Evolutionary conservation across 2,113 vertebrate genomes (phyloP).

Genomic region (Strix aluco): DNA sequence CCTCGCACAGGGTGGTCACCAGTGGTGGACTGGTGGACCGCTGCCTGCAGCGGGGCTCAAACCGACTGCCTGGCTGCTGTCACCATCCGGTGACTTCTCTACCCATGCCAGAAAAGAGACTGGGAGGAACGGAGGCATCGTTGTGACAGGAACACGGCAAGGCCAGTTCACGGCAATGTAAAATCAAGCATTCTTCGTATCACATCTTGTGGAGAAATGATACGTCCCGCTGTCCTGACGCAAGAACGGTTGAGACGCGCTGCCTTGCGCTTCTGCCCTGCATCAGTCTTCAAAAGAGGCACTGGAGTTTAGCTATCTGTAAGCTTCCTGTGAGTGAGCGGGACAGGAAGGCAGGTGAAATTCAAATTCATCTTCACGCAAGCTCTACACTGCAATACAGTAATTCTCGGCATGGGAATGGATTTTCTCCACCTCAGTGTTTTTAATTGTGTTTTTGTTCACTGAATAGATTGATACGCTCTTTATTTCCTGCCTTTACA

Average conservation of each 20-base stretch:
- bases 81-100: background rate
- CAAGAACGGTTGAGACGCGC: fast-evolving
- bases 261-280: background rate
- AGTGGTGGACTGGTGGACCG: fast-evolving
- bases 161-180: fast-evolving
- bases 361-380: background rate
- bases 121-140: background rate
- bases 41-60: background rate
- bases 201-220: background rate
- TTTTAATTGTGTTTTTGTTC: background rate
- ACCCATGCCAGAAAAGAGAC: background rate
- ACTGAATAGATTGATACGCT: background rate
- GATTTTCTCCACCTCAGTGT: background rate
- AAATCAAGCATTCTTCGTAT: background rate
- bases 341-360: background rate
- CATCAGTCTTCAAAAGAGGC: background rate
- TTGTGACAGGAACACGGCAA: background rate
- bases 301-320: background rate
- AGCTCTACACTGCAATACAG: background rate
- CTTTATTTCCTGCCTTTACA: background rate
- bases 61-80: background rate
- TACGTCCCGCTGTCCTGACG: background rate
- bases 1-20: fast-evolving
- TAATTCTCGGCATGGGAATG: background rate
- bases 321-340: background rate